Evolutionary conservation across 2,113 vertebrate species (phyloP).

Genomic region (Anser brachyrhynchus): DNA sequence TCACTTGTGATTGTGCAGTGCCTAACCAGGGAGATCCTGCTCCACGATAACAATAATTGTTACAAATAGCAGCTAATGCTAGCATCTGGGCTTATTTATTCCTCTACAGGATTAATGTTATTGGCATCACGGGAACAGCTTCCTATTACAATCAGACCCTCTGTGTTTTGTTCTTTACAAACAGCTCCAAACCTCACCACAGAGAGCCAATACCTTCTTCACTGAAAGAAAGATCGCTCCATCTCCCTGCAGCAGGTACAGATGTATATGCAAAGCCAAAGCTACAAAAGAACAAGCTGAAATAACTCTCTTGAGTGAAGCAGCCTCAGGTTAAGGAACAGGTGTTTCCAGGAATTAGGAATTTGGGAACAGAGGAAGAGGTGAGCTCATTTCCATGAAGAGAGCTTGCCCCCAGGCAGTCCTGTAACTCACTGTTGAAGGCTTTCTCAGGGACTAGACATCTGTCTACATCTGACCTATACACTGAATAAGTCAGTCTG

Average conservation of each 20-base stretch:
- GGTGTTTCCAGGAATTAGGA: constrained; percentile 57
- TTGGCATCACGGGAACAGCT: not conserved
- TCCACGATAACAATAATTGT: not conserved
- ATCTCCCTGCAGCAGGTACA: not conserved
- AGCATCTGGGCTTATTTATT: not conserved
- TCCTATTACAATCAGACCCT: not conserved
- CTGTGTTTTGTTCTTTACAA: not conserved
- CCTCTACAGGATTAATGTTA: not conserved
- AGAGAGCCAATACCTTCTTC: not conserved
- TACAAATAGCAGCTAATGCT: not conserved
- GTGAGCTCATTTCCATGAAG: constrained; percentile 29
- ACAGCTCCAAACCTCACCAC: not conserved
- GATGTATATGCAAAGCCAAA: not conserved
- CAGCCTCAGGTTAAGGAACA: constrained; percentile 48
- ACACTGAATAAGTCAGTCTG: constrained; percentile 8
- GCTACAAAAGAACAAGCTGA: not conserved
- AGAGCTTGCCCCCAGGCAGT: constrained; percentile 36
- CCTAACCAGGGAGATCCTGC: not conserved
- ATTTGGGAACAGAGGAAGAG: constrained; percentile 30
- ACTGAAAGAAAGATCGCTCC: not conserved
- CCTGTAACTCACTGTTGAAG: constrained; percentile 8
- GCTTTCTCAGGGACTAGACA: constrained; percentile 47
- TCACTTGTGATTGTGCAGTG: not conserved
- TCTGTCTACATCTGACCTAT: constrained; percentile 50
- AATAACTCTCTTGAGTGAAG: constrained; percentile 12